Percentiles rank a stretch among this genome's conserved stretches.
phyloP scores from a whole-genome alignment of 2,113 vertebrate species.

The Cavia porcellus region DNA sequence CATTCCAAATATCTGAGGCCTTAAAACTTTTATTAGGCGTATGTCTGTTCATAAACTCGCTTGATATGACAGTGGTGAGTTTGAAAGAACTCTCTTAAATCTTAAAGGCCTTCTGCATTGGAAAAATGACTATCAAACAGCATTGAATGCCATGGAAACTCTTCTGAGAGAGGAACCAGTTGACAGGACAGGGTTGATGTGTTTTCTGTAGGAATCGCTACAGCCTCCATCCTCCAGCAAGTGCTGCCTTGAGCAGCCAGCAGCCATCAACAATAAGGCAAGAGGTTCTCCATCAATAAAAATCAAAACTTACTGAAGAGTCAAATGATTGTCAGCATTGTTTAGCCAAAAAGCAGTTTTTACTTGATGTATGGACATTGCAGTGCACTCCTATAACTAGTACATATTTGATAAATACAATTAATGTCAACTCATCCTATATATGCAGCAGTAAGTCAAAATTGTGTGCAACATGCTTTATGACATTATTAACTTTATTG shows the following conservation, averaged over 20 bases:
- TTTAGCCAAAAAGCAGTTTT: background rate
- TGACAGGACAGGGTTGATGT: background rate
- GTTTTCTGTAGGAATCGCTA: background rate
- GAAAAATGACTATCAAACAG: background rate
- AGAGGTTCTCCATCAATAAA: background rate
- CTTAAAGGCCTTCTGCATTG: background rate
- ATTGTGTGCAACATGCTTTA: background rate
- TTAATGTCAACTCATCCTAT: background rate
- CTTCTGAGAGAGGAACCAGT: background rate
- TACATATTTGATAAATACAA: background rate
- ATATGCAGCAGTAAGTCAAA: background rate
- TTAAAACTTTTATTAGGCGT: background rate
- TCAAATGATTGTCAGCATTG: background rate
- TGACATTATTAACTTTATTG: background rate
- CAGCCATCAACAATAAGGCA: background rate
- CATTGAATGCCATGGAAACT: no score
- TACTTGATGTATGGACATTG: background rate
- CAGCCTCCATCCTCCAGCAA: background rate
- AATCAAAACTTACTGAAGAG: background rate
- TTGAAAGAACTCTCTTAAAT: background rate
- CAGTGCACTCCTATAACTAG: background rate
- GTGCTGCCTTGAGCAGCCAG: fast-evolving
- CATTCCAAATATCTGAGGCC: background rate
- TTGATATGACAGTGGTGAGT: background rate
- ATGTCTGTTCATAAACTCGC: background rate